These are phyloP conservation scores for Dyspetes luteomarginatus DNA, from an alignment of 2,888 invertebrate genomes.

Conservation along the genomic window DNA sequence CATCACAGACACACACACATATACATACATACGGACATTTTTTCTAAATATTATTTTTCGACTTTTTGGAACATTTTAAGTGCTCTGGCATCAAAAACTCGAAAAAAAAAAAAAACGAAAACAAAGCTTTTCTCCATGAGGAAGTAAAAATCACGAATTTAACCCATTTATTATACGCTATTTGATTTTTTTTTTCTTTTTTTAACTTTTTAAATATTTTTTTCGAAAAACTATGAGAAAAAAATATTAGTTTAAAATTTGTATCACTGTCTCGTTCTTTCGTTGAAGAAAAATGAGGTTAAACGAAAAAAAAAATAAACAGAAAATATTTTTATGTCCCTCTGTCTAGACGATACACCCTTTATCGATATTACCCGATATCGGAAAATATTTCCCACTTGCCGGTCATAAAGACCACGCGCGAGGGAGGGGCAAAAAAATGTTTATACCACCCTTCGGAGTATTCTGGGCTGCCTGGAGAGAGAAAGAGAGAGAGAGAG, in stretches of 20 bases:
- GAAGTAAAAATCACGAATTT: too few species aligned
- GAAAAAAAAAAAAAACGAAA: too few species aligned
- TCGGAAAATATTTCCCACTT: background rate
- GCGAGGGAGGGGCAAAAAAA: background rate
- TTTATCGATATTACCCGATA: background rate
- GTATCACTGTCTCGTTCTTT: background rate
- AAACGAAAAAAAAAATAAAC: background rate
- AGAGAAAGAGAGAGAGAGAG: background rate
- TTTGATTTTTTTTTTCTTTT: background rate
- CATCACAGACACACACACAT: too few species aligned
- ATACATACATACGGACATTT: too few species aligned
- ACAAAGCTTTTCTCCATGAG: too few species aligned
- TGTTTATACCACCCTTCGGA: background rate
- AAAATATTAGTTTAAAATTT: background rate
- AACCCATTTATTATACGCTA: constrained; percentile 20
- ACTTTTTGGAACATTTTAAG: too few species aligned
- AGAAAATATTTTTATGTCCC: background rate
- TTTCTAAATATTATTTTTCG: too few species aligned
- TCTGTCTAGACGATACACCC: background rate
- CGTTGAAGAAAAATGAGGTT: background rate
- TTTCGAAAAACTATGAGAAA: background rate
- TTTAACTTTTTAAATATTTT: too few species aligned
- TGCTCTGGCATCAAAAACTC: too few species aligned
- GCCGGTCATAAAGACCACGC: background rate
- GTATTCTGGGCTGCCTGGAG: background rate